A percentile compares a stretch with the other conserved stretches of the same genome.
phyloP scores from a whole-genome alignment of 2,797 vertebrate genomes.

The Distichodus sexfasciatus region DNA sequence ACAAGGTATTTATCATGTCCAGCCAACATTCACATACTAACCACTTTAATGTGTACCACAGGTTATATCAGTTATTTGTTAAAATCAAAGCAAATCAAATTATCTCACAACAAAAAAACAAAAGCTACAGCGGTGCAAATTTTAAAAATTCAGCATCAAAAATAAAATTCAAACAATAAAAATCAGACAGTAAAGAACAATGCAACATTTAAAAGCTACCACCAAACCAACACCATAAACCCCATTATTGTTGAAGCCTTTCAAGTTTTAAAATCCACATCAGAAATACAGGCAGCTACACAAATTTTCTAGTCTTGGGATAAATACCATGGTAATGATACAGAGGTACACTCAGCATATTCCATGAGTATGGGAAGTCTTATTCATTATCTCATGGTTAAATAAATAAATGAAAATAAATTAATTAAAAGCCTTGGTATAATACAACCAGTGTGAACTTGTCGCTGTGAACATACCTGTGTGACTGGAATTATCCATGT shows the following conservation, averaged over 20 bases:
- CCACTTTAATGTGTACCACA: not conserved
- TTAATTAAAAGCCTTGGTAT: constrained; percentile 44
- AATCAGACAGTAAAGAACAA: constrained; percentile 6
- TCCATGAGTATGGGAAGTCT: constrained; percentile 50
- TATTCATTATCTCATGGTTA: constrained; percentile 54
- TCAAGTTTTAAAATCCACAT: constrained; percentile 17
- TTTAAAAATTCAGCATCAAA: not conserved
- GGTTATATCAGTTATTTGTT: not conserved
- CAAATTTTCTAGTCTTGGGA: constrained; percentile 46
- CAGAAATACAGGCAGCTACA: constrained; percentile 32
- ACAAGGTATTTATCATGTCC: not conserved
- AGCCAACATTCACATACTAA: not conserved
- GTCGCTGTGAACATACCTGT: constrained; percentile 54
- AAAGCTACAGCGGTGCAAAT: constrained; percentile 18
- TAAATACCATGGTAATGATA: constrained; percentile 55
- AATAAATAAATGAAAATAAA: constrained; percentile 68
- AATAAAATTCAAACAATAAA: too few relatives aligned
- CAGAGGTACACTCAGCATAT: constrained; percentile 69
- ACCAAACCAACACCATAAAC: constrained; percentile 5
- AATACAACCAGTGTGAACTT: constrained; percentile 58
- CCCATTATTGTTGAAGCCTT: not conserved
- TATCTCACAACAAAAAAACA: not conserved
- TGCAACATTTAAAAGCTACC: constrained; percentile 22
- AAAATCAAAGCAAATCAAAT: not conserved
- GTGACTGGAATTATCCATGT: constrained; percentile 19